These are phyloP conservation scores for Oeneis ivallda DNA, from an alignment of 2,888 invertebrate species.

Conservation along the genomic window DNA sequence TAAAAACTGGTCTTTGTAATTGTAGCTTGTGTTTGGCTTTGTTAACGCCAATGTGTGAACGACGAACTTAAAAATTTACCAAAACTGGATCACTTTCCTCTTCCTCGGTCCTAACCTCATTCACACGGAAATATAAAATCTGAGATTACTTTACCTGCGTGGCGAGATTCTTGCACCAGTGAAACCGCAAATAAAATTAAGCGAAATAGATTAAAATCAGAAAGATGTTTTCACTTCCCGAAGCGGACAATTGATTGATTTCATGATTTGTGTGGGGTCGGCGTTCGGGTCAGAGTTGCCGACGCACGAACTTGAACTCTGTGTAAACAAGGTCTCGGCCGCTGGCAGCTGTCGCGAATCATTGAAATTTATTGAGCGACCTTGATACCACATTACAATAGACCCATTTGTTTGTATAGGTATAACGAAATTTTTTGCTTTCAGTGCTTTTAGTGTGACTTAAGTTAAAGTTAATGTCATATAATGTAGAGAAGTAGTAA, in stretches of 20 bases:
- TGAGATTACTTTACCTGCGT: neutral
- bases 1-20: too few species aligned
- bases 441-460: too few species aligned
- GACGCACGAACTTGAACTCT: slow-evolving; percentile 10
- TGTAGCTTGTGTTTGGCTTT: too few species aligned
- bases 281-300: neutral
- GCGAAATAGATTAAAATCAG: neutral
- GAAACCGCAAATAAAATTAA: neutral
- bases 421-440: neutral
- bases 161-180: neutral
- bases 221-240: neutral
- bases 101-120: too few species aligned
- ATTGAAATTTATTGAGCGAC: slow-evolving; percentile 5
- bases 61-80: too few species aligned
- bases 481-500: too few species aligned
- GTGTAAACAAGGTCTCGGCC: slow-evolving; percentile 8
- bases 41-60: too few species aligned
- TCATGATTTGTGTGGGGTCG: neutral
- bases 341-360: slow-evolving; percentile 1
- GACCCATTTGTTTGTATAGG: neutral
- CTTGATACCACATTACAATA: neutral
- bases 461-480: too few species aligned
- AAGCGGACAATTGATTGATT: neutral
- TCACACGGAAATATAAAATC: too few species aligned
- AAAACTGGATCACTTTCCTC: too few species aligned